Conservation (phyloP, 2,113 vertebrate genomes). For the Phycodurus eques region DNA sequence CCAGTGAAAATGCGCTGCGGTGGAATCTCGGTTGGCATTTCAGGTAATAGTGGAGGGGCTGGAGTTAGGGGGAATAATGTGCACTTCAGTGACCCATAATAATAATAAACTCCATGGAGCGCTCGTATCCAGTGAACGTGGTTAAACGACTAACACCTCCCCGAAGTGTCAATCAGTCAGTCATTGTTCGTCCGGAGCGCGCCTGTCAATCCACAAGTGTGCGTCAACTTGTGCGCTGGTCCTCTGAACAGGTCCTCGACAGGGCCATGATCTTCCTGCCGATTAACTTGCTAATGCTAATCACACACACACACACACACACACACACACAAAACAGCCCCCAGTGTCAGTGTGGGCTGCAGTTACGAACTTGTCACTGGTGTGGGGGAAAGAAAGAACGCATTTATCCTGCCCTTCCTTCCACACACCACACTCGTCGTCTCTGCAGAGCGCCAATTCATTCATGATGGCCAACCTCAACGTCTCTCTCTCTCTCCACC, state of each 20-base stretch:
- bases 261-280: conserved; percentile 11
- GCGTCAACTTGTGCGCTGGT: background rate
- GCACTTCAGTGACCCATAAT: conserved; percentile 24
- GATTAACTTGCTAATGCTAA: background rate
- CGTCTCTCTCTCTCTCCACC: conserved; percentile 21
- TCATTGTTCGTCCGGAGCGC: conserved; percentile 19
- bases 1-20: conserved; percentile 27
- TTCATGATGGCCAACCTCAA: conserved; percentile 50
- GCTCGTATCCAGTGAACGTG: conserved; percentile 42
- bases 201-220: conserved; percentile 26
- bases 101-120: conserved; percentile 41
- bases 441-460: conserved; percentile 42
- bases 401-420: conserved; percentile 65
- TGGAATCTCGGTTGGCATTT: conserved; percentile 29
- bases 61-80: background rate
- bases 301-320: background rate
- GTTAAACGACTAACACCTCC: conserved; percentile 37
- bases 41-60: background rate
- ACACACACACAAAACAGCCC: background rate
- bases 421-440: conserved; percentile 42
- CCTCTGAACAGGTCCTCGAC: background rate
- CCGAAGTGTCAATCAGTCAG: conserved; percentile 5
- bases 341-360: background rate
- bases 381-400: conserved; percentile 67
- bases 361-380: background rate